phyloP scores from a whole-genome alignment of 2,888 invertebrate species.

The Caenorhabditis drosophilae region DNA sequence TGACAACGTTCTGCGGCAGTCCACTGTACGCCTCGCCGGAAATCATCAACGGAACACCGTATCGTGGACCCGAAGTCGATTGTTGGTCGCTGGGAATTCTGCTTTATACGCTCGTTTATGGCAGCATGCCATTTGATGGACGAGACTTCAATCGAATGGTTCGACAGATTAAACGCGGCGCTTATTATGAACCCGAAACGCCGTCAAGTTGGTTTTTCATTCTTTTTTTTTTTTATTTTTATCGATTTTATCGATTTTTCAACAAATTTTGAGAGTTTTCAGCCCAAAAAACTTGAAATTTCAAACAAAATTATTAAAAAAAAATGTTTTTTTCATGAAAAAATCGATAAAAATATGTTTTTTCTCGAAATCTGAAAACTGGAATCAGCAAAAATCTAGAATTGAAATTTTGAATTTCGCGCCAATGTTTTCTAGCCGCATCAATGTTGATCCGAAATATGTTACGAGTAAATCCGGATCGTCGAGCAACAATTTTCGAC shows the following conservation, averaged over 20 bases:
- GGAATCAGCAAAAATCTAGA: no score
- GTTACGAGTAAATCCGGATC: conserved; percentile 87
- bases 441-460: conserved; percentile 91
- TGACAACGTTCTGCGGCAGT: conserved; percentile 73
- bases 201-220: conserved; percentile 75
- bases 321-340: no score
- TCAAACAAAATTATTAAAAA: no score
- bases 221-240: background rate
- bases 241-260: no score
- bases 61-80: conserved; percentile 86
- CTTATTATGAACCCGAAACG: conserved; percentile 93
- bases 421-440: conserved; percentile 78
- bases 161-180: conserved; percentile 93
- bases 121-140: conserved; percentile 98
- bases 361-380: no score
- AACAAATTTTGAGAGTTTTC: no score
- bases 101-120: conserved; percentile 95
- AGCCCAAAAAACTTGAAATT: no score
- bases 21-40: conserved; percentile 72
- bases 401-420: no score
- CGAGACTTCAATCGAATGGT: conserved; percentile 93
- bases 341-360: no score
- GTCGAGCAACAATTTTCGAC: conserved; percentile 88
- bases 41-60: conserved; percentile 72
- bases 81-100: conserved; percentile 91